phyloP scores from a whole-genome alignment of 30 jellyfish, hydroid and myxozoan genomes.

The Hydractinia symbiolongicarpus region DNA sequence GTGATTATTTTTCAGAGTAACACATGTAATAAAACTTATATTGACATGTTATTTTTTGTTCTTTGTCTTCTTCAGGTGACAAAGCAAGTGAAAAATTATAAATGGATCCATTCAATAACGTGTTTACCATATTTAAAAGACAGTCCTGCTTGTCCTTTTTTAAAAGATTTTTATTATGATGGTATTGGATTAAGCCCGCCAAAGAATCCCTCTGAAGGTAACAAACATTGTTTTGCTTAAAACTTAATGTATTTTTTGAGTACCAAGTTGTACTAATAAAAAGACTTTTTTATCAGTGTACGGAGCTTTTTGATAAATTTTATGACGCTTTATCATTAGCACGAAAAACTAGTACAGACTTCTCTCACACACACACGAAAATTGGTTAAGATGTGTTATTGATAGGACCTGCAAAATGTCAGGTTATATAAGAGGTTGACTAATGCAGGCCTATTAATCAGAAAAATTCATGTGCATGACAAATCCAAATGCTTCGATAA shows the following conservation, averaged over 20 bases:
- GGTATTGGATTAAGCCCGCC: constrained; percentile 80
- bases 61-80: constrained; percentile 37
- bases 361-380: too few species aligned
- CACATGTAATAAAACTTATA: not conserved
- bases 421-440: too few species aligned
- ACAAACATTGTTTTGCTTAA: constrained; percentile 12
- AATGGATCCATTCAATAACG: constrained; percentile 47
- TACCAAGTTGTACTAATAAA: too few species aligned
- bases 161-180: constrained; percentile 70
- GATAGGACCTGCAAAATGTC: too few species aligned
- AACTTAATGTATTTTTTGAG: not conserved
- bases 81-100: constrained; percentile 22
- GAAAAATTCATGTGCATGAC: too few species aligned
- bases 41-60: constrained; percentile 11
- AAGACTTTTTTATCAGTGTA: not conserved
- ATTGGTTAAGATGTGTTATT: too few species aligned
- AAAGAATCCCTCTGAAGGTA: constrained; percentile 8
- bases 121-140: constrained; percentile 55
- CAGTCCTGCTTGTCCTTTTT: constrained; percentile 55
- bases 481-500: too few species aligned
- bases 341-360: too few species aligned
- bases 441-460: too few species aligned
- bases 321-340: too few species aligned
- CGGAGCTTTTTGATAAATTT: not conserved
- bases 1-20: not conserved